phyloP scores from a whole-genome alignment of 2,113 vertebrate genomes.

The Centropus bengalensis region DNA sequence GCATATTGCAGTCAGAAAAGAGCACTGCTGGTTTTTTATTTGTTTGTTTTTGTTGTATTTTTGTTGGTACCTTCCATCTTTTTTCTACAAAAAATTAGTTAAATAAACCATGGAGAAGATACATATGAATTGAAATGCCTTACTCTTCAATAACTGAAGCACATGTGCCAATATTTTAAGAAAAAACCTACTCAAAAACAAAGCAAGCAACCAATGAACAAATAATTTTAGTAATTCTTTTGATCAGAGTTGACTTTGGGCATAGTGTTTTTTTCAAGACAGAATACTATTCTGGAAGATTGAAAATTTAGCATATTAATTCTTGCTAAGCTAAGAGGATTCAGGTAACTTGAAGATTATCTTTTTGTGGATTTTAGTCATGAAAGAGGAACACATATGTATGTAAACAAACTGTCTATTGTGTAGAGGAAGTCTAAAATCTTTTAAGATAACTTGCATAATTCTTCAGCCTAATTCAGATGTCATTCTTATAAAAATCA shows the following conservation, averaged over 20 bases:
- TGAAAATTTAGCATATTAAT: background rate
- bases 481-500: background rate
- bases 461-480: conserved; percentile 28
- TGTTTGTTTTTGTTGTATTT: background rate
- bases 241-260: background rate
- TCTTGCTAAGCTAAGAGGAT: background rate
- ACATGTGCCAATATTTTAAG: background rate
- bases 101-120: background rate
- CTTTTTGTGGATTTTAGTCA: background rate
- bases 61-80: background rate
- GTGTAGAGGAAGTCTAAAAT: background rate
- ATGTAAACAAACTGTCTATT: background rate
- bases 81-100: background rate
- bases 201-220: background rate
- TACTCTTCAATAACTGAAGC: background rate
- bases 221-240: background rate
- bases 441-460: background rate
- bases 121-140: background rate
- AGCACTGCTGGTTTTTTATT: background rate
- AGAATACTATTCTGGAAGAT: background rate
- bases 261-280: background rate
- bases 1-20: background rate
- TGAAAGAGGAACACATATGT: background rate
- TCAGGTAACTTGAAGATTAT: background rate
- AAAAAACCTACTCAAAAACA: background rate